These are phyloP conservation scores for Rhinophrynus dorsalis DNA, from an alignment of 2,797 vertebrate species.

Conservation along the genomic window DNA sequence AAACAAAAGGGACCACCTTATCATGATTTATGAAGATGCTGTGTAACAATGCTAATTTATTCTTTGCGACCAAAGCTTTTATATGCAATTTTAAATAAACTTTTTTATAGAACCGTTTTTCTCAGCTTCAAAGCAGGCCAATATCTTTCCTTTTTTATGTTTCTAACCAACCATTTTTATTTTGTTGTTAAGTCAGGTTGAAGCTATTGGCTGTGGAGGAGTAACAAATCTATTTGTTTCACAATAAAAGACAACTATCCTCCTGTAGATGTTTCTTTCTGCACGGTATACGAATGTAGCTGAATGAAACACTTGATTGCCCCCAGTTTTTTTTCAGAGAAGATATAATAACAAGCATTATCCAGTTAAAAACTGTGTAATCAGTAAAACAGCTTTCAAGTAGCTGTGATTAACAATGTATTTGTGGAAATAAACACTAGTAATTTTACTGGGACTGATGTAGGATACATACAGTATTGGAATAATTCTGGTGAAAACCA, in stretches of 20 bases:
- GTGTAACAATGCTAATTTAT: constrained; percentile 68
- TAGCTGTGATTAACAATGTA: not conserved
- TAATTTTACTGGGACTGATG: too few relatives aligned
- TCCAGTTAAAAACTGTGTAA: not conserved
- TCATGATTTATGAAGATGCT: constrained; percentile 67
- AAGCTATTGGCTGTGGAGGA: not conserved
- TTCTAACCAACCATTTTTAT: not conserved
- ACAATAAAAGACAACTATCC: not conserved
- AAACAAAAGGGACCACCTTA: constrained; percentile 74
- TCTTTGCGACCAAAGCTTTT: constrained; percentile 57
- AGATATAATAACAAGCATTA: not conserved
- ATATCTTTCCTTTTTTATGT: not conserved
- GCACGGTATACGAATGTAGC: not conserved
- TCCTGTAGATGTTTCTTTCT: not conserved
- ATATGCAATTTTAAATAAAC: not conserved
- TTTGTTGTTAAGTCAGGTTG: not conserved
- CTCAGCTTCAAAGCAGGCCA: not conserved
- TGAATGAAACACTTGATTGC: constrained; percentile 3
- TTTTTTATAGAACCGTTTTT: not conserved
- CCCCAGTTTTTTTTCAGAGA: not conserved
- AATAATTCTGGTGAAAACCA: too few relatives aligned
- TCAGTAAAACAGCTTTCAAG: not conserved
- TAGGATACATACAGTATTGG: too few relatives aligned
- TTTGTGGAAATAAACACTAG: not conserved
- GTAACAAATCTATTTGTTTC: not conserved